Evolutionary conservation across 2,888 invertebrate species (phyloP), one percentile per base, ranked within the genome.

Genomic region (Ormia ochracea): DNA sequence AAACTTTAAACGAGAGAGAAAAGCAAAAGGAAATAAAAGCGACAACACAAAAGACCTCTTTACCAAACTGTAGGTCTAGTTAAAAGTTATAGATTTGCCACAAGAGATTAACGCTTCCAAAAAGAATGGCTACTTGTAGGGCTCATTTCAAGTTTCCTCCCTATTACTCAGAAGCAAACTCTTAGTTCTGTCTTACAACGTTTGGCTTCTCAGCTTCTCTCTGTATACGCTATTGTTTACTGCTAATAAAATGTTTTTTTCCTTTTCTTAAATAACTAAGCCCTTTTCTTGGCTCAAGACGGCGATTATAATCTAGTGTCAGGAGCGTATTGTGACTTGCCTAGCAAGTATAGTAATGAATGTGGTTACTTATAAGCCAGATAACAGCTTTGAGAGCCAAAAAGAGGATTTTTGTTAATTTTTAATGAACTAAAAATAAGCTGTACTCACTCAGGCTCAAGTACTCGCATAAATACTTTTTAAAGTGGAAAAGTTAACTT

Each of bases 21-120:
- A 74, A 65, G 26, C 43, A 65, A 14, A 31, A 52, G 19, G 28
- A 63, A 36, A 63, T 56, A 43, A 63, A 31, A 65, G 52, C 50
- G 69, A 70, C 74, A 66, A 72, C 65, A 38, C 38, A n/a, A n/a
- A n/a, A 48, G 41, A 72, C 43, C 72, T 73, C 66, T 28, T 73
- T 68, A 50, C 36, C 63, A 80, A 72, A 76, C 80, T 56, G 52
- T 43, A 76, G 68, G 76, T 80, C 76, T 80, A 76, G 76, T 76
- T 76, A 73, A 54, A 43, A 80, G 72, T 80, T 80, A 80, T 76
- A 80, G 80, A 80, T 80, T 80, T 80, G 76, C 80, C 76, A 80
- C 76, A 80, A 68, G 28, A 80, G 80, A 80, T 80, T 76, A 76
- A 68, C 72, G 80, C 72, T 73, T 74, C 56, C 54, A 76, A 68